A percentile compares a stretch with the other conserved stretches of the same genome.
These are phyloP conservation scores for Tenthredo scrophulariae DNA, from an alignment of 2,888 invertebrate species.

Conservation along the genomic window DNA sequence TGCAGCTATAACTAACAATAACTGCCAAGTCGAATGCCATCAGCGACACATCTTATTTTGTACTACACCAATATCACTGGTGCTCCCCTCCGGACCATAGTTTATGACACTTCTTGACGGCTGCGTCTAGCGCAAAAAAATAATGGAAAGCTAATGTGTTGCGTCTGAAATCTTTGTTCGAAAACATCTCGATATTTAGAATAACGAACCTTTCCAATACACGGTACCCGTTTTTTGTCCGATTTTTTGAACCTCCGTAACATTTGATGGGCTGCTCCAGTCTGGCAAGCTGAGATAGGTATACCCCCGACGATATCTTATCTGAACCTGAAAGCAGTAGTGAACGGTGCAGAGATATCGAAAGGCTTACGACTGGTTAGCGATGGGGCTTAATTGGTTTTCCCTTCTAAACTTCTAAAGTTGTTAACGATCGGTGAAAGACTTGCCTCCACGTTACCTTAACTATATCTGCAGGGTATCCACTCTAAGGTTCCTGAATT, in stretches of 20 bases:
- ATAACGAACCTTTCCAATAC: conserved; percentile 22
- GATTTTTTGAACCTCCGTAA: conserved; percentile 14
- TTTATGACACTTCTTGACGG: conserved; percentile 42
- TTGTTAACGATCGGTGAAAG: neutral
- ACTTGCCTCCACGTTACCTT: neutral
- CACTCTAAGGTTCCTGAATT: neutral
- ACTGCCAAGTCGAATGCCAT: neutral
- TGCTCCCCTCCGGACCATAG: conserved; percentile 24
- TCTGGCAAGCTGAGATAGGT: conserved; percentile 13
- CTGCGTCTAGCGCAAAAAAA: conserved; percentile 27
- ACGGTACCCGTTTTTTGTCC: conserved; percentile 26
- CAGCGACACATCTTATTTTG: conserved; percentile 9
- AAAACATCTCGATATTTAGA: conserved; percentile 37
- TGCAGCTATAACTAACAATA: neutral
- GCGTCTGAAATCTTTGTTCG: conserved; percentile 7
- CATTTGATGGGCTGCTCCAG: conserved; percentile 24
- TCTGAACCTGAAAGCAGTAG: conserved; percentile 25
- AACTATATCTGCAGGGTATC: neutral
- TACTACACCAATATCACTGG: neutral
- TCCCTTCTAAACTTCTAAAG: neutral
- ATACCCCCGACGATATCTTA: conserved; percentile 36
- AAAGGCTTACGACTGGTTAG: neutral
- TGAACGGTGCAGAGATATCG: conserved; percentile 38
- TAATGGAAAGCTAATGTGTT: conserved; percentile 22
- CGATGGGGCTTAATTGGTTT: conserved; percentile 3